Percentiles rank a stretch among this genome's conserved stretches.
phyloP scores from a whole-genome alignment of 2,888 invertebrate species.

The Serripes groenlandicus region DNA sequence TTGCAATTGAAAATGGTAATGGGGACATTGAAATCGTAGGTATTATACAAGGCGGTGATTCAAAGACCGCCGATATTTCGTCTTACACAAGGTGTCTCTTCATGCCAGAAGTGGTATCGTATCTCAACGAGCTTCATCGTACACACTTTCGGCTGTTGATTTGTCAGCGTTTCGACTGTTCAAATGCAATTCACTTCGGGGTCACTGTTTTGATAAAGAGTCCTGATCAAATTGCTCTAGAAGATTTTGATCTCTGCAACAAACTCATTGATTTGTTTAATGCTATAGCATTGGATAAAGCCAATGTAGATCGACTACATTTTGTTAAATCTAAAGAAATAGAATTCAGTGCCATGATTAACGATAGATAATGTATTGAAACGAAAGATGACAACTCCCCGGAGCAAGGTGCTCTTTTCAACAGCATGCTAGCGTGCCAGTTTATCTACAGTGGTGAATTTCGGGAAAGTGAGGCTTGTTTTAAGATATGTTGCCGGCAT shows the following conservation, averaged over 20 bases:
- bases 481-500: neutral
- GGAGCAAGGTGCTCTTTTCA: neutral
- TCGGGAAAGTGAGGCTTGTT: neutral
- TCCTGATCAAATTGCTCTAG: neutral
- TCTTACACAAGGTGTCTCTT: neutral
- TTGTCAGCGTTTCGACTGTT: neutral
- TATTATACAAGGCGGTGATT: neutral
- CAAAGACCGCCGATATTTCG: neutral
- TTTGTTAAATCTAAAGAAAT: neutral
- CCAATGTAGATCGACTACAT: neutral
- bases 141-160: neutral
- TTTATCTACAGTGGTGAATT: neutral
- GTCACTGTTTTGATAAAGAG: neutral
- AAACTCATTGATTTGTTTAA: neutral
- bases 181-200: neutral
- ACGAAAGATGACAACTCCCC: neutral
- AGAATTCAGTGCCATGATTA: neutral
- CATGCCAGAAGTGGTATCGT: neutral
- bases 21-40: neutral
- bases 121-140: neutral
- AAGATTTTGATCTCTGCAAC: constrained; percentile 2
- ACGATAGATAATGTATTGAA: neutral
- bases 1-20: neutral
- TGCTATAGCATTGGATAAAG: neutral
- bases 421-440: neutral